Evolutionary conservation across 2,113 vertebrate genomes (phyloP).

Genomic region (Oncorhynchus kisutch): DNA sequence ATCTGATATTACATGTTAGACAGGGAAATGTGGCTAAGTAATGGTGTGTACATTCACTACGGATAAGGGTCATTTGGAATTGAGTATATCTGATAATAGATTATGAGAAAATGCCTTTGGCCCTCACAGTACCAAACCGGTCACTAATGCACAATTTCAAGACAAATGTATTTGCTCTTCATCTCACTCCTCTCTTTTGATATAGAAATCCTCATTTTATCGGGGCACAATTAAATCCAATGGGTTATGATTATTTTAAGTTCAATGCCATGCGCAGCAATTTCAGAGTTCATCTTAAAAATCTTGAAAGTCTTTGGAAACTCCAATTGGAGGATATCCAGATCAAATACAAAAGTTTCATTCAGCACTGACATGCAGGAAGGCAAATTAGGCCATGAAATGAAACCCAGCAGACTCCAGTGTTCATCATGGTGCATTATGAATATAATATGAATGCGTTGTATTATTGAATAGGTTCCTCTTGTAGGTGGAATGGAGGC

Average conservation of each 20-base stretch:
- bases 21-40: not conserved
- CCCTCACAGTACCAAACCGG: not conserved
- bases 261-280: constrained; percentile 45
- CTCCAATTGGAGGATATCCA: constrained; percentile 46
- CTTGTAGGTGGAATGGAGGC: constrained; percentile 30
- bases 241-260: constrained; percentile 34
- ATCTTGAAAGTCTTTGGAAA: constrained; percentile 55
- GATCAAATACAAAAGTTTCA: constrained; percentile 66
- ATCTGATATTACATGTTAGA: not conserved
- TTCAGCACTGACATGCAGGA: constrained; percentile 55
- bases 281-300: constrained; percentile 29
- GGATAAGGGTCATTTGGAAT: not conserved
- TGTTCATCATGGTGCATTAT: constrained; percentile 59
- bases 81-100: not conserved
- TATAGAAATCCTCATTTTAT: constrained; percentile 37
- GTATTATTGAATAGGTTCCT: constrained; percentile 65
- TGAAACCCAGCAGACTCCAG: constrained; percentile 64
- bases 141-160: not conserved
- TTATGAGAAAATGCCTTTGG: not conserved
- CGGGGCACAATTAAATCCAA: constrained; percentile 45
- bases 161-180: not conserved
- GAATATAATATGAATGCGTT: constrained; percentile 68
- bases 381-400: constrained; percentile 63
- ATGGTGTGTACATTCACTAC: not conserved
- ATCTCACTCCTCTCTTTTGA: constrained; percentile 27